Percentiles rank a stretch among this genome's conserved stretches.
Evolutionary conservation across 2,113 vertebrate species (phyloP).

Genomic region (Tenebrosternarchus preto): DNA sequence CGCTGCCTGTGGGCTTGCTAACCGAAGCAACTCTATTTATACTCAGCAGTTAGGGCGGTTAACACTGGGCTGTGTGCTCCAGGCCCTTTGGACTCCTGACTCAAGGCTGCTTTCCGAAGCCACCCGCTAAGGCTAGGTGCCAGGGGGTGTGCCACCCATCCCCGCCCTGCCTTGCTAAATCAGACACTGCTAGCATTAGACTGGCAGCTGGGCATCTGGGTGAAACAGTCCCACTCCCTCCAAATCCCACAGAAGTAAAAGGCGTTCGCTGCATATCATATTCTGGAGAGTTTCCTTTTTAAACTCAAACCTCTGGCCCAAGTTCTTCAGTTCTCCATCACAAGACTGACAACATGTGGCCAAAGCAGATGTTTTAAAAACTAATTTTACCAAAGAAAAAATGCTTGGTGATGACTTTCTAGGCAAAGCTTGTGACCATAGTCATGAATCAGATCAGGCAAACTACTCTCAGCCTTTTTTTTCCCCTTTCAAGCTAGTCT

Average conservation of each 20-base stretch:
- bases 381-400: slow-evolving; percentile 39
- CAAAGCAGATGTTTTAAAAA: slow-evolving; percentile 34
- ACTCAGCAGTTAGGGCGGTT: slow-evolving; percentile 42
- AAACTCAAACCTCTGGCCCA: slow-evolving; percentile 23
- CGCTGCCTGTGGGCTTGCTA: slow-evolving; percentile 35
- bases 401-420: slow-evolving; percentile 11
- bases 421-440: slow-evolving; percentile 12
- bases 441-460: slow-evolving; percentile 2
- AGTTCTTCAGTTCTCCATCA: background rate
- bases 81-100: slow-evolving; percentile 22
- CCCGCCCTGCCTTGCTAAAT: slow-evolving; percentile 34
- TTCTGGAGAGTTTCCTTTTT: slow-evolving; percentile 31
- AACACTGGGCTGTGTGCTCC: slow-evolving; percentile 28
- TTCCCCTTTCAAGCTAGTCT: slow-evolving; percentile 8
- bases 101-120: slow-evolving; percentile 21
- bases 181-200: slow-evolving; percentile 27
- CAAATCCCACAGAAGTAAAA: slow-evolving; percentile 26
- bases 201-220: slow-evolving; percentile 32
- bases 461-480: background rate
- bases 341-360: slow-evolving; percentile 10
- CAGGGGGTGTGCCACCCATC: slow-evolving; percentile 30
- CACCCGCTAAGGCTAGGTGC: slow-evolving; percentile 27
- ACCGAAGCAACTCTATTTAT: slow-evolving; percentile 51
- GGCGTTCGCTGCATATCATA: slow-evolving; percentile 13
- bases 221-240: slow-evolving; percentile 29